Percentiles rank a stretch among this genome's conserved stretches.
Evolutionary conservation across 2,113 vertebrate species (phyloP).

Genomic region (Chrysochloris asiatica): DNA sequence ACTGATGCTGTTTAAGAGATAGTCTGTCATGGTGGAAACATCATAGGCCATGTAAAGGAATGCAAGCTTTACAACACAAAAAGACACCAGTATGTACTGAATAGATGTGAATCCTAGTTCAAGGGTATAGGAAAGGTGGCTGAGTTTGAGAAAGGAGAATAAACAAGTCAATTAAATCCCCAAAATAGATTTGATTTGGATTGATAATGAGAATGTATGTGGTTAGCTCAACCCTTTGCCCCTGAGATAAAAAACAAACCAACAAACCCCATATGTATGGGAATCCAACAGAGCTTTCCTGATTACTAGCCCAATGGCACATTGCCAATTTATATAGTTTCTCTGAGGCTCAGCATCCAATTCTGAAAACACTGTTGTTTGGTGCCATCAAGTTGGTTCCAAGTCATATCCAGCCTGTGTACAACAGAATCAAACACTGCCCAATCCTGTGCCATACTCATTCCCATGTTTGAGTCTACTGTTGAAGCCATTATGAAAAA

Average conservation of each 20-base stretch:
- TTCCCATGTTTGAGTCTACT: no score
- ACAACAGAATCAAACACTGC: no score
- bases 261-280: background rate
- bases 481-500: background rate
- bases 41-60: no score
- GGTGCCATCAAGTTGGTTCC: no score
- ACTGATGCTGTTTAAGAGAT: background rate
- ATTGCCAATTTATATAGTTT: background rate
- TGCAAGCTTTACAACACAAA: background rate
- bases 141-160: background rate
- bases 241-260: background rate
- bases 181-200: background rate
- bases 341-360: background rate
- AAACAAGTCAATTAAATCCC: background rate
- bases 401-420: no score
- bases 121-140: background rate
- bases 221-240: background rate
- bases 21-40: background rate
- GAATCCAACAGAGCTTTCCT: background rate
- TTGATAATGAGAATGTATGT: background rate
- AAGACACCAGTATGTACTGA: background rate
- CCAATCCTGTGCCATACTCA: no score
- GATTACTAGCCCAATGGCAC: background rate
- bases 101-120: background rate
- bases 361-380: background rate